These are phyloP conservation scores for Neodiprion lecontei DNA, from an alignment of 1,140 invertebrate species.

Conservation along the genomic window DNA sequence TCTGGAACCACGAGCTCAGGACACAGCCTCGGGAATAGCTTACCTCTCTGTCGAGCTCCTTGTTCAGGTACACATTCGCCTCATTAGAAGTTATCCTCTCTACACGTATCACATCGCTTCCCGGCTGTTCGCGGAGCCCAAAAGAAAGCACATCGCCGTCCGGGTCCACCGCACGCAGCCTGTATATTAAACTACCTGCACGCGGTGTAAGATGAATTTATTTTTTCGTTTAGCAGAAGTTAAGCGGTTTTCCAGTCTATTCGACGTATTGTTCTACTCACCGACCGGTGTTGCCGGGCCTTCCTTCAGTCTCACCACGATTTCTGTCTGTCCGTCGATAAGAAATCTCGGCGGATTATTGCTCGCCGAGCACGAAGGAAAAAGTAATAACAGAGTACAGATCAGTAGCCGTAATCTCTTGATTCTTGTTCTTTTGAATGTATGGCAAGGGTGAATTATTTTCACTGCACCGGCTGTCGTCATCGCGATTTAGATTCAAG, in stretches of 20 bases:
- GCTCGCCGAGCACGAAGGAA: conserved; percentile 44
- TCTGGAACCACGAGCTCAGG: conserved; percentile 28
- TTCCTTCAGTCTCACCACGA: conserved; percentile 87
- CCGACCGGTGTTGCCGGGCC: conserved; percentile 84
- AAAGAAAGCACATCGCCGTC: conserved; percentile 87
- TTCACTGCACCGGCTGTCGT: conserved; percentile 26
- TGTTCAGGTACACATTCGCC: conserved; percentile 87
- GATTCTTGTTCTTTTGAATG: conserved; percentile 36
- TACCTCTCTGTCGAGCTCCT: conserved; percentile 90
- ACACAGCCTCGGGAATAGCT: conserved; percentile 30
- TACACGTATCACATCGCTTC: conserved; percentile 83
- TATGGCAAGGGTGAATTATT: conserved; percentile 32
- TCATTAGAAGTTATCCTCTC: conserved; percentile 81
- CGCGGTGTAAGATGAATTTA: conserved; percentile 40
- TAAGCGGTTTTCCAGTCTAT: neutral
- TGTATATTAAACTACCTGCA: conserved; percentile 84
- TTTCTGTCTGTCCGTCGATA: conserved; percentile 87
- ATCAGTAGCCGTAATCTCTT: conserved; percentile 28
- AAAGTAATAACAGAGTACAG: conserved; percentile 12
- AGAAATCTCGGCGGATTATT: conserved; percentile 85
- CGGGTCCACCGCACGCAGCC: conserved; percentile 79
- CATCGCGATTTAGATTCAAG: conserved; percentile 22
- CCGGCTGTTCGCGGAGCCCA: conserved; percentile 79
- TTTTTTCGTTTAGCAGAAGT: neutral
- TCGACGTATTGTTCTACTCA: conserved; percentile 61